Evolutionary conservation across 2,888 invertebrate species (phyloP).

Genomic region (Dryomyza anilis): DNA sequence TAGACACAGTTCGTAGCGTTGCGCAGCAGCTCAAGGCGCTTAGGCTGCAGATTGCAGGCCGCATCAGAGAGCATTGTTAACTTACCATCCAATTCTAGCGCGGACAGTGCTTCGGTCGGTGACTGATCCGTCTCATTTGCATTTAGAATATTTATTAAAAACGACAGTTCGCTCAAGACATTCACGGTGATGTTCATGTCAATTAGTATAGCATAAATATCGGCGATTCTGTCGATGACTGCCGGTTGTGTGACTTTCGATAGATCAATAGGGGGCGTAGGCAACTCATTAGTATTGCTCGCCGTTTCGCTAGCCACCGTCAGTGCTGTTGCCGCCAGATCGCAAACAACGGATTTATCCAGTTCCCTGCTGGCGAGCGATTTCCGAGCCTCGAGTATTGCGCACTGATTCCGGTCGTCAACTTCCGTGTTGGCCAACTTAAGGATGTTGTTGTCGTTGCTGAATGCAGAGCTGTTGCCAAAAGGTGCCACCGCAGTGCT

Average conservation of each 20-base stretch:
- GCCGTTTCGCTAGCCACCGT: slow-evolving; percentile 15
- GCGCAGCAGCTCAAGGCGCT: slow-evolving; percentile 59
- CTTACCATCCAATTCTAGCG: neutral
- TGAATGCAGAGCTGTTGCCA: slow-evolving; percentile 40
- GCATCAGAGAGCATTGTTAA: neutral
- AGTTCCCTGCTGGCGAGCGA: slow-evolving; percentile 50
- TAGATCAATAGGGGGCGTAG: slow-evolving; percentile 38
- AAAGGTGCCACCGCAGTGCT: slow-evolving; percentile 35
- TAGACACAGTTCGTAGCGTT: slow-evolving; percentile 74
- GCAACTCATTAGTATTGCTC: neutral
- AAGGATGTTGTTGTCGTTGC: slow-evolving; percentile 58
- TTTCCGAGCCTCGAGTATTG: slow-evolving; percentile 50
- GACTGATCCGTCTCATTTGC: slow-evolving; percentile 13
- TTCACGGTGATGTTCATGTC: slow-evolving; percentile 57
- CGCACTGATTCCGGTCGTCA: slow-evolving; percentile 48
- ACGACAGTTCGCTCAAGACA: slow-evolving; percentile 56
- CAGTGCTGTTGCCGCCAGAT: slow-evolving; percentile 13
- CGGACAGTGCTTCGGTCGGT: neutral
- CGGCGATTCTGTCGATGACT: slow-evolving; percentile 46
- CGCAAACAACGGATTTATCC: slow-evolving; percentile 41
- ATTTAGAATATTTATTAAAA: slow-evolving; percentile 54
- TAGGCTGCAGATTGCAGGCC: neutral
- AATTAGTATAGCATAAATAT: slow-evolving; percentile 54
- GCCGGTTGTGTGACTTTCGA: slow-evolving; percentile 40
- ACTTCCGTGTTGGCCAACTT: slow-evolving; percentile 51